A percentile compares a stretch with the other conserved stretches of the same genome.
Evolutionary conservation across 2,113 vertebrate genomes (phyloP).

Genomic region (Thamnophis sirtalis): DNA sequence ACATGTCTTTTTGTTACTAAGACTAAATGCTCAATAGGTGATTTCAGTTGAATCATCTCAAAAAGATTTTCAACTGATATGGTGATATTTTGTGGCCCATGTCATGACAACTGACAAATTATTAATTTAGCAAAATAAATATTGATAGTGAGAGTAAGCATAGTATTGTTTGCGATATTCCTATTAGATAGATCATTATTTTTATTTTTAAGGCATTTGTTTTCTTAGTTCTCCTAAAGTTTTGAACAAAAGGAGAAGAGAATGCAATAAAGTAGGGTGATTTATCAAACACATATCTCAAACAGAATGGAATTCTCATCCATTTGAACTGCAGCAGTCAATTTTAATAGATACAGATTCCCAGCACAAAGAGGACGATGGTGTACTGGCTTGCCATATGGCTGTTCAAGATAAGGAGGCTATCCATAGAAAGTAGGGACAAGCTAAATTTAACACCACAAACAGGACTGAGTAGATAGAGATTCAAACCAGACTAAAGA

Average conservation of each 20-base stretch:
- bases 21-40: neutral
- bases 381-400: neutral
- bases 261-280: neutral
- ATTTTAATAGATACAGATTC: neutral
- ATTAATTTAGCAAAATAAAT: neutral
- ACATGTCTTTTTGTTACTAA: neutral
- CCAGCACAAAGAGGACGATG: neutral
- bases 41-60: neutral
- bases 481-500: neutral
- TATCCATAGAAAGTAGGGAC: neutral
- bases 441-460: neutral
- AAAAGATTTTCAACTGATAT: neutral
- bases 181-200: neutral
- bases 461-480: neutral
- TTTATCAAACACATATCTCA: neutral
- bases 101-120: neutral
- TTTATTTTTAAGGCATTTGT: slow-evolving; percentile 3
- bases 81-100: neutral
- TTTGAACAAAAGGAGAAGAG: neutral
- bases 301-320: neutral
- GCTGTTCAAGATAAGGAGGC: neutral
- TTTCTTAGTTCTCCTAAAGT: neutral
- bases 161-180: neutral
- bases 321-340: neutral
- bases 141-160: neutral